Evolutionary conservation across 53 echinoderm and acorn worm genomes (phyloP).

Genomic region (Henricia sp.): DNA sequence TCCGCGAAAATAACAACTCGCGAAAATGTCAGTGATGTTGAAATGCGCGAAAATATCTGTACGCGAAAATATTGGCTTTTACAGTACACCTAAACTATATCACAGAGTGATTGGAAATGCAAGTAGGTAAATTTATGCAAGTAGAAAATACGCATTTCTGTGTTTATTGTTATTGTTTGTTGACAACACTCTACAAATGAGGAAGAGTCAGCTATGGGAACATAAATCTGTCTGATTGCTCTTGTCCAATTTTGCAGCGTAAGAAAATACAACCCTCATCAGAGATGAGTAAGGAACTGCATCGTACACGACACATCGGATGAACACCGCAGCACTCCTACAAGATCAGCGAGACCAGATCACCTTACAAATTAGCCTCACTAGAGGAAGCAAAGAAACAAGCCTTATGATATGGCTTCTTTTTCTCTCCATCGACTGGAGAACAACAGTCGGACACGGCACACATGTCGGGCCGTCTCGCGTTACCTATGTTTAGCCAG

Average conservation of each 20-base stretch:
- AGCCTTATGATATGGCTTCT: slow-evolving; percentile 26
- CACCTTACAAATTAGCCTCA: slow-evolving; percentile 60
- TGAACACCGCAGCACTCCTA: neutral
- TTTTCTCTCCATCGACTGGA: neutral
- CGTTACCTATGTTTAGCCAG: slow-evolving; percentile 42
- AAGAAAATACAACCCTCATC: slow-evolving; percentile 54
- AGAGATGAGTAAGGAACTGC: slow-evolving; percentile 38
- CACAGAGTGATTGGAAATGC: no score
- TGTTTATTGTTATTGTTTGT: no score
- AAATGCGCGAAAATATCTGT: no score
- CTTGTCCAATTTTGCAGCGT: slow-evolving; percentile 42
- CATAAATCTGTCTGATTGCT: slow-evolving; percentile 10
- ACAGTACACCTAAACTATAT: no score
- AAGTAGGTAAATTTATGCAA: no score
- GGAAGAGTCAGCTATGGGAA: slow-evolving; percentile 34
- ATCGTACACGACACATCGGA: slow-evolving; percentile 10
- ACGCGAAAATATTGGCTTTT: no score
- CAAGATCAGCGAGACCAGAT: slow-evolving; percentile 39
- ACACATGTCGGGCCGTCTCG: slow-evolving; percentile 52
- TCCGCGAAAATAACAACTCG: no score
- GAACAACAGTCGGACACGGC: neutral
- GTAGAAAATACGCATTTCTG: no score
- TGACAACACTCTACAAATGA: no score
- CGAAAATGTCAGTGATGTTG: no score
- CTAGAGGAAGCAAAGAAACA: slow-evolving; percentile 38